A percentile compares a stretch with the other conserved stretches of the same genome.
These are phyloP conservation scores for Ephydatia muelleri DNA, from an alignment of 37 sponge, comb jelly and placozoan genomes.

Conservation along the genomic window DNA sequence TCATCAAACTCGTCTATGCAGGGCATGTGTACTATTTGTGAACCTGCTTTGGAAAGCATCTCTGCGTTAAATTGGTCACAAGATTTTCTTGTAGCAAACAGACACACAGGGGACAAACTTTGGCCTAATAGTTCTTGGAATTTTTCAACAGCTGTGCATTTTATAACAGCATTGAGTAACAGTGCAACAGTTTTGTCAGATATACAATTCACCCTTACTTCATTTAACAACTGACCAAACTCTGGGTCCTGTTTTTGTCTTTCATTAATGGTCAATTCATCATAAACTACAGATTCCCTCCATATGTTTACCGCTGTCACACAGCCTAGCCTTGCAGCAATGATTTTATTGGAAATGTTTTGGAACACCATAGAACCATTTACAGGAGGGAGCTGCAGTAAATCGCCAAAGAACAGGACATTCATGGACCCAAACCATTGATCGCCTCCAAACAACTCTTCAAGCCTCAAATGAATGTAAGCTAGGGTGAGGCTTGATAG, in stretches of 20 bases:
- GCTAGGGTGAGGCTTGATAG: conserved; percentile 32
- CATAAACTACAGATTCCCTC: conserved; percentile 15
- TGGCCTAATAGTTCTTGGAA: too few relatives aligned
- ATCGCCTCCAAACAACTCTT: conserved; percentile 44
- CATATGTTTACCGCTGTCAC: conserved; percentile 21
- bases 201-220: too few relatives aligned
- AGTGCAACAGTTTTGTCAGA: too few relatives aligned
- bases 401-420: conserved; percentile 57
- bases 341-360: neutral
- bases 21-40: too few relatives aligned
- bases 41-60: too few relatives aligned
- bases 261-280: conserved; percentile 47
- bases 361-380: conserved; percentile 23
- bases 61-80: too few relatives aligned
- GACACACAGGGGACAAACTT: too few relatives aligned
- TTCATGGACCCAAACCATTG: conserved; percentile 30
- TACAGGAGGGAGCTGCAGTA: conserved; percentile 58
- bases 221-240: conserved; percentile 4
- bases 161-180: too few relatives aligned
- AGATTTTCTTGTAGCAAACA: too few relatives aligned
- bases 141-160: too few relatives aligned
- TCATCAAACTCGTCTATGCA: too few relatives aligned
- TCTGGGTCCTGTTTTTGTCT: conserved; percentile 29
- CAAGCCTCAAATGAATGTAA: conserved; percentile 44
- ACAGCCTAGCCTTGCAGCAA: conserved; percentile 2